Base-by-base conservation (phyloP, 2,888 invertebrate species). In the Quadriops clusia region DNA sequence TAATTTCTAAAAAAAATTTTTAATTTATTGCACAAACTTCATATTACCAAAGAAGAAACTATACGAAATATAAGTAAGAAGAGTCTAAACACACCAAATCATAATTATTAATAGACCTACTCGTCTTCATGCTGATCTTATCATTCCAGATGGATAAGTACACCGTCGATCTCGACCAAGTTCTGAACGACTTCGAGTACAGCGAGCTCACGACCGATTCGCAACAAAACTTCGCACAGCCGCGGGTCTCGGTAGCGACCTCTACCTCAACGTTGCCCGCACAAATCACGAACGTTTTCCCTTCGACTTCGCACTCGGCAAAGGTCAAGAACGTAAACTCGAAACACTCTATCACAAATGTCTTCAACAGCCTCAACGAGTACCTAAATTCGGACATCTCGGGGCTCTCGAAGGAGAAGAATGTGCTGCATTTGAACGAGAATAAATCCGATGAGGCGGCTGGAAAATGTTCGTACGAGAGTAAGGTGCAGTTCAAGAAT, bases 181-280 rank as follows among this genome's bases (percentile, higher is more conserved):
- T 85, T 40, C 64, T 86, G 34, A 84, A 86, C 59, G 84, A 84
- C 54, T 78, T 86, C 53, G 85, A 86, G 58, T 72, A 78, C 46
- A 75, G 73, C 50, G 80, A 84, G 66, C 53, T 61, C 17, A 60
- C 59, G 4, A 56, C 56, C 22, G 48, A 23, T 14, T 21, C 25
- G 3, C 23, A 11, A 7, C 24, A 24, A 12, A 26, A 15, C 14
- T 33, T 30, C 12, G 22, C 28, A 5, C 11, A 32, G 11, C 36
- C 30, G 17, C 17, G 27, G 2, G 18, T 27, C 5, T 30, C 33
- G 4, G 31, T 26, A 22, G 33, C 33, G 20, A 33, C 36, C 8
- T 36, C 36, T 3, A 33, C 33, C 17, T 36, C 36, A 17, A 32
- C 32, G 30, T 34, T 34, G 11, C n/a, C n/a, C n/a, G n/a, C n/a